Evolutionary conservation across 30 jellyfish, hydroid and myxozoan genomes (phyloP).

Genomic region (Cassiopea andromeda): DNA sequence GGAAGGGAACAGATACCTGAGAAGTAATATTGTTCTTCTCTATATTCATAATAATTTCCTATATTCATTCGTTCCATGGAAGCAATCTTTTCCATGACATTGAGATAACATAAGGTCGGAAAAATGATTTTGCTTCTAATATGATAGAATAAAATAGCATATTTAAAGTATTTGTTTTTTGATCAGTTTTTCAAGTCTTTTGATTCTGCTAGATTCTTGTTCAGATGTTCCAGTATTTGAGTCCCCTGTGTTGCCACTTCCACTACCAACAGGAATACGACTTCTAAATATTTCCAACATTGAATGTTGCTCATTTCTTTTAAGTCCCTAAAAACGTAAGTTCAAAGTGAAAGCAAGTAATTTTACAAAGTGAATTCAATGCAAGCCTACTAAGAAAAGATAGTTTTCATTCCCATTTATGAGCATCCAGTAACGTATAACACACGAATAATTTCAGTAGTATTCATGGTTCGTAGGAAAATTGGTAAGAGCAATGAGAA

Average conservation of each 20-base stretch:
- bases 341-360: neutral
- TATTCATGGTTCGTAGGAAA: too few relatives aligned
- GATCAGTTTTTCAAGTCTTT: conserved; percentile 90
- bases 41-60: too few relatives aligned
- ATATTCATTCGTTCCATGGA: neutral
- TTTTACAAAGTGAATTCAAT: neutral
- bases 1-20: too few relatives aligned
- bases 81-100: neutral
- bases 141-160: neutral
- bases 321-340: conserved; percentile 78
- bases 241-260: conserved; percentile 38
- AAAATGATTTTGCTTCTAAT: neutral
- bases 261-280: conserved; percentile 67
- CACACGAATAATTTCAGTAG: too few relatives aligned
- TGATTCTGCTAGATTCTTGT: conserved; percentile 96
- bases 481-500: too few relatives aligned
- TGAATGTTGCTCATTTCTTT: conserved; percentile 91
- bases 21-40: too few relatives aligned
- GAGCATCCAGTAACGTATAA: too few relatives aligned
- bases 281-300: conserved; percentile 91
- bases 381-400: too few relatives aligned
- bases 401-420: too few relatives aligned
- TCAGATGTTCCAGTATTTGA: conserved; percentile 75
- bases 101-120: neutral
- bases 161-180: conserved; percentile 87